phyloP scores from a whole-genome alignment of 2,888 invertebrate genomes.

The Ypsolopha sequella region DNA sequence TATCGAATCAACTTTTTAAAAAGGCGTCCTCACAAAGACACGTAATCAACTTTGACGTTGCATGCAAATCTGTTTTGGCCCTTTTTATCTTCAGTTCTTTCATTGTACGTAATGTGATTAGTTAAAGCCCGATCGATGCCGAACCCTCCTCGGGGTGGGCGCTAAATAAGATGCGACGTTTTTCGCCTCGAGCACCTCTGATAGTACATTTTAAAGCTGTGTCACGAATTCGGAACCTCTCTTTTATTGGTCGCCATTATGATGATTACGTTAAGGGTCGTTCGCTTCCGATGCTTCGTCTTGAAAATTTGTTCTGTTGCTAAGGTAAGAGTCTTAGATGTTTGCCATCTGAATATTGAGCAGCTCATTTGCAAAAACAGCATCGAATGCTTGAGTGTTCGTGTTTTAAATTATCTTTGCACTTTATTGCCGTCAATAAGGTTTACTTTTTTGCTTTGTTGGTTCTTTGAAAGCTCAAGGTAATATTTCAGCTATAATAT shows the following conservation, averaged over 20 bases:
- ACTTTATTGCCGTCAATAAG: not conserved
- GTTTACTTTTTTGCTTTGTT: not conserved
- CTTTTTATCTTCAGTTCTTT: conserved; percentile 58
- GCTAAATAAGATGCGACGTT: conserved; percentile 68
- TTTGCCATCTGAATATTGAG: conserved; percentile 63
- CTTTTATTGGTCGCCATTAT: conserved; percentile 69
- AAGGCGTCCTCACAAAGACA: conserved; percentile 22
- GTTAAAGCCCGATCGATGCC: conserved; percentile 33
- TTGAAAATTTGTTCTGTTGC: conserved; percentile 66
- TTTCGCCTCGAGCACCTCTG: conserved; percentile 65
- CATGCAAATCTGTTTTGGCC: conserved; percentile 62
- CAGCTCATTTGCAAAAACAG: conserved; percentile 63
- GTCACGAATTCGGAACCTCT: conserved; percentile 63
- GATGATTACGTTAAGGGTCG: conserved; percentile 66
- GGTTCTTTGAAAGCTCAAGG: not conserved
- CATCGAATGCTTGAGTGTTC: conserved; percentile 34
- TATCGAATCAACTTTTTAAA: conserved; percentile 29
- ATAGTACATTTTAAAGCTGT: conserved; percentile 65
- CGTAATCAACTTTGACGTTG: conserved; percentile 57
- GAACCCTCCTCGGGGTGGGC: conserved; percentile 45
- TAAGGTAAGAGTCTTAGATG: conserved; percentile 36
- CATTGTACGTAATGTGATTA: conserved; percentile 63
- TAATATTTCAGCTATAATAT: no score
- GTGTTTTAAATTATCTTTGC: not conserved
- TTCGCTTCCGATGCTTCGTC: conserved; percentile 60